Evolutionary conservation across 2,797 vertebrate genomes (phyloP).

Genomic region (Hippocampus kuda): DNA sequence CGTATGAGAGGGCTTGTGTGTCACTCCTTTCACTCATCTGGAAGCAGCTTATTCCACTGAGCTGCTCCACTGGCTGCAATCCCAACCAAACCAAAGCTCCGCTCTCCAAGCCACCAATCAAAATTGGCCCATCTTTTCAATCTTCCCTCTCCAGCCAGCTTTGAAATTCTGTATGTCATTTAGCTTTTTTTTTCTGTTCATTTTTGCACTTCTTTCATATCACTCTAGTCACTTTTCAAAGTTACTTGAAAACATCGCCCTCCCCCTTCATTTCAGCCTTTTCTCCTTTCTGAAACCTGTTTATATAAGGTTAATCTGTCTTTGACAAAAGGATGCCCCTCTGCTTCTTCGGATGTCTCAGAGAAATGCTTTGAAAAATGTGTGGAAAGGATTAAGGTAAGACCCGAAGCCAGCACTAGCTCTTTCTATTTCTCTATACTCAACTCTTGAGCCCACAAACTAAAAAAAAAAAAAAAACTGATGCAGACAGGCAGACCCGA

Average conservation of each 20-base stretch:
- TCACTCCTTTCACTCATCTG: slow-evolving; percentile 49
- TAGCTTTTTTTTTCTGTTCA: slow-evolving; percentile 13
- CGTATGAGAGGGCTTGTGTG: slow-evolving; percentile 20
- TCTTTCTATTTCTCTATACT: slow-evolving; percentile 42
- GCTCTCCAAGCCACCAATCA: slow-evolving; percentile 36
- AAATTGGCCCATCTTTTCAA: slow-evolving; percentile 43
- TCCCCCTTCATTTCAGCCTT: slow-evolving; percentile 24
- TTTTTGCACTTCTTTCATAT: slow-evolving; percentile 24
- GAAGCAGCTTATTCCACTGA: slow-evolving; percentile 60
- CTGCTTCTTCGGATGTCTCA: slow-evolving; percentile 45
- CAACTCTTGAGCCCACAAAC: slow-evolving; percentile 41
- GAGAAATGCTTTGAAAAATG: slow-evolving; percentile 54
- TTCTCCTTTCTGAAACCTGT: slow-evolving; percentile 47
- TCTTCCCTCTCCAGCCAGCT: slow-evolving; percentile 33
- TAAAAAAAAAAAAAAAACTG: slow-evolving; percentile 17
- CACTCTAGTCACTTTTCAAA: slow-evolving; percentile 34
- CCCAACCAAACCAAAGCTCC: slow-evolving; percentile 37
- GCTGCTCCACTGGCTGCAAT: slow-evolving; percentile 53
- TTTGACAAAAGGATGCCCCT: slow-evolving; percentile 55
- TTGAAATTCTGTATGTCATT: slow-evolving; percentile 40
- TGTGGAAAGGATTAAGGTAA: slow-evolving; percentile 63
- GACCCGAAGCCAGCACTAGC: slow-evolving; percentile 46
- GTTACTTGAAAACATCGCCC: slow-evolving; percentile 35
- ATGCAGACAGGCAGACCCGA: slow-evolving; percentile 28
- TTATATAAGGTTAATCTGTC: slow-evolving; percentile 62